Evolutionary conservation across 2,113 vertebrate genomes (phyloP), one percentile per base, ranked within the genome.

Genomic region (Anseranas semipalmata): DNA sequence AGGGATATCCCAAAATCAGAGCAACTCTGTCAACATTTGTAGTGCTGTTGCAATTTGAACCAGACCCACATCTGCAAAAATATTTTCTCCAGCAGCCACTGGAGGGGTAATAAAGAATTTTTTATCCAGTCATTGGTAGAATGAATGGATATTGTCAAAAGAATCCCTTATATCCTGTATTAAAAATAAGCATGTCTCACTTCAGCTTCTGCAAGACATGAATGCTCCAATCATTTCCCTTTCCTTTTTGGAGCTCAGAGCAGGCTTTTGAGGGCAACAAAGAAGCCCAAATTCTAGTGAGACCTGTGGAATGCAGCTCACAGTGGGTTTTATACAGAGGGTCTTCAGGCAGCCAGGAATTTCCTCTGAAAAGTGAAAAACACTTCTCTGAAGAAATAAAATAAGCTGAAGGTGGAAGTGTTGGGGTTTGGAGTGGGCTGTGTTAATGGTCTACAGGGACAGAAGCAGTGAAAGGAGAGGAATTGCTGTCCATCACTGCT

Each of bases 71-170:
- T 94, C 95, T 97, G 96, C 81, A 85, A 95, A 96, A 97, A 89
- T 62, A 85, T 89, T 95, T 85, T 93, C 66, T 94, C 66, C 45
- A 83, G 85, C 80, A 76, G 81, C 79, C 94, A 85, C 89, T 71
- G 43, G 86, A 95, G 89, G 86, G 60, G 73, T 95, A 92, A 94
- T 95, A 96, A 95, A 92, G 83, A 11, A n/a, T 46, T 58, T 59
- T 35, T 73, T 72, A 90, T 88, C 76, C 70, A 75, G 77, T 75
- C 80, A 72, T 75, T 81, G 80, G 80, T 91, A 75, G 84, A 91
- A 94, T 89, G 84, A 95, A 89, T 92, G 76, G 70, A 75, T 87
- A 91, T 87, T 95, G 93, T 95, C 87, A 86, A 91, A 96, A 92
- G 72, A 92, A 89, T 85, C 89, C 70, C 60, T 95, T 96, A 52